Base-by-base conservation (phyloP, 2,888 invertebrate genomes). In the Onthophagus sagittarius region DNA sequence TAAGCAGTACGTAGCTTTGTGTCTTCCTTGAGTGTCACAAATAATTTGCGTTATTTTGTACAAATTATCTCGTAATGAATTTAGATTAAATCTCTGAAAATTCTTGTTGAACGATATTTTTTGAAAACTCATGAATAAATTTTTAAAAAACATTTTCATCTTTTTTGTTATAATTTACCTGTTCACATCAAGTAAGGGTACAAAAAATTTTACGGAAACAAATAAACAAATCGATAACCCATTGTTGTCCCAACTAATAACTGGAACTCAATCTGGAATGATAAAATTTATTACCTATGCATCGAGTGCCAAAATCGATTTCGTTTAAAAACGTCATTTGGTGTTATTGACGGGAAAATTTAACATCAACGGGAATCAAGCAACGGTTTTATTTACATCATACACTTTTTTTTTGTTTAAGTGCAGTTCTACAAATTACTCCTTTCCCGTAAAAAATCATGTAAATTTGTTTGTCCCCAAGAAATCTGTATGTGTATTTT, bases 401-500 rank as follows among this genome's bases (percentile, higher is more conserved):
- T 71, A 75, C 53, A 71, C 65, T 75, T 75, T 23, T 23, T 23
- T 74, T 78, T 78, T 77, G 75, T 78, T 78, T 76, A 75, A 77
- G 74, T 71, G 72, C 72, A 73, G 74, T 76, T 76, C 75, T 74
- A 70, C 73, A 71, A 71, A 74, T 73, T 71, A 72, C 74, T 74
- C 67, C 67, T 77, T 76, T 75, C 77, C 72, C 75, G 76, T 75
- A 77, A 78, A 23, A 23, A 79, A 80, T 76, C 78, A 78, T 76
- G 78, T 79, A 79, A 78, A 79, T 78, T 76, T 73, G 75, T 76
- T 74, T 73, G 75, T 77, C 73, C 65, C 62, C 33, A 72, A 72
- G 74, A 77, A 77, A 75, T 77, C 75, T 65, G 75, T 76, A 76
- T 75, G 76, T 75, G 77, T 76, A 72, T 74, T 74, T 75, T 75